Percentiles rank a stretch among this genome's conserved stretches.
These are phyloP conservation scores for Lumbricus terrestris DNA, from an alignment of 2,888 invertebrate species.

Conservation along the genomic window DNA sequence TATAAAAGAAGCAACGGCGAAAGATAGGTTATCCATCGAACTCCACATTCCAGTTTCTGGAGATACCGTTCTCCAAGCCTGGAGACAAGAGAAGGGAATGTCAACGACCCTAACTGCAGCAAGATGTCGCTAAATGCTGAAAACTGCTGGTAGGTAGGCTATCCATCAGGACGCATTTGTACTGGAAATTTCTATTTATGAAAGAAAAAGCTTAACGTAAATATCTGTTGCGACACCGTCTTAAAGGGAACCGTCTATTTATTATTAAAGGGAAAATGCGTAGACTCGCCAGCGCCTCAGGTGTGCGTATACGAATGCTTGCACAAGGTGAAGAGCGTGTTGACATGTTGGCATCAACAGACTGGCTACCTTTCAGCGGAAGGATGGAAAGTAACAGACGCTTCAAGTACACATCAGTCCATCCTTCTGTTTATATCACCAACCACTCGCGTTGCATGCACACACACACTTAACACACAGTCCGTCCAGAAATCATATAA, in stretches of 20 bases:
- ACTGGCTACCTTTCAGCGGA: neutral
- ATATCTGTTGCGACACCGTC: neutral
- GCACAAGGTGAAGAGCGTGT: neutral
- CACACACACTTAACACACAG: neutral
- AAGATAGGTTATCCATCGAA: too few species aligned
- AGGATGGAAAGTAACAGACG: slow-evolving; percentile 3
- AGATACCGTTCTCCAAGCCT: too few species aligned
- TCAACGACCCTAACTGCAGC: too few species aligned
- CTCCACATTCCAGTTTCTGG: too few species aligned
- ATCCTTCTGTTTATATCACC: neutral
- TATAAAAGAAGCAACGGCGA: too few species aligned
- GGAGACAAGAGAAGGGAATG: too few species aligned
- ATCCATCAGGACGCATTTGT: neutral
- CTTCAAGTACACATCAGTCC: neutral
- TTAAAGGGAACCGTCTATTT: neutral
- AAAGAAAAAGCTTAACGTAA: neutral
- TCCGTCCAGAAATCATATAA: neutral
- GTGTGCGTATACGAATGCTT: neutral
- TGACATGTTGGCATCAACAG: neutral
- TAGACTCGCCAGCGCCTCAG: neutral
- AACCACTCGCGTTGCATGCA: neutral
- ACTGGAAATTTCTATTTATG: slow-evolving; percentile 3
- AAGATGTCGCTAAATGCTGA: too few species aligned
- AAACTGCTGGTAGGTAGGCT: neutral
- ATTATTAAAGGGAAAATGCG: neutral